Evolutionary conservation across 2,113 vertebrate species (phyloP).

Genomic region (Cyprinodon brontotheroides): DNA sequence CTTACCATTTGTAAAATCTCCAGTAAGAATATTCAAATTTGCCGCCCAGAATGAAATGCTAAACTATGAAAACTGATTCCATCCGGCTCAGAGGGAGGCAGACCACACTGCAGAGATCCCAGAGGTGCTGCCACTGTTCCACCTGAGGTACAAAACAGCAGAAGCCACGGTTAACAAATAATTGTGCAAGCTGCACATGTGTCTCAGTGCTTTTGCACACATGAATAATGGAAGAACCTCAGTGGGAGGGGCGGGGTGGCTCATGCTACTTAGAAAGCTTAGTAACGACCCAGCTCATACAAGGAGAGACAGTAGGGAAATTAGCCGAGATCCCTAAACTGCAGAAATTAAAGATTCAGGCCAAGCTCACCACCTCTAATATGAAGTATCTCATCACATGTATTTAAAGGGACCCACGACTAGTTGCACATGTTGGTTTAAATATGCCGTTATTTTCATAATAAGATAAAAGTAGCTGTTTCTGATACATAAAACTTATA

Average conservation of each 20-base stretch:
- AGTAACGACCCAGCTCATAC: background rate
- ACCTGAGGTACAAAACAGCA: slow-evolving; percentile 3
- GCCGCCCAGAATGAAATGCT: background rate
- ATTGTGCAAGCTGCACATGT: background rate
- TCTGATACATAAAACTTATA: too few relatives aligned
- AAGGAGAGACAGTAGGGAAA: background rate
- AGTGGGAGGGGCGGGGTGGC: background rate
- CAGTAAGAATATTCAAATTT: background rate
- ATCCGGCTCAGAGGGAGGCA: background rate
- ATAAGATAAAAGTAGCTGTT: too few relatives aligned
- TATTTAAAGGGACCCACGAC: too few relatives aligned
- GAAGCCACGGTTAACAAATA: background rate
- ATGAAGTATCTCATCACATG: background rate
- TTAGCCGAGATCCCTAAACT: background rate
- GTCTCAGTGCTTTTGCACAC: slow-evolving; percentile 2
- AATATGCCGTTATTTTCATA: too few relatives aligned
- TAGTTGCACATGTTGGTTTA: too few relatives aligned
- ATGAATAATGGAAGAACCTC: background rate
- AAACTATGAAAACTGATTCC: slow-evolving; percentile 6
- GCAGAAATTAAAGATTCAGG: background rate
- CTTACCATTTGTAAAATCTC: background rate
- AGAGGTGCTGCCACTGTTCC: slow-evolving; percentile 3
- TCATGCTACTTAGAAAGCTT: background rate
- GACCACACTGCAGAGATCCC: background rate
- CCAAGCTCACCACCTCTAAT: background rate